Evolutionary conservation across 2,797 vertebrate genomes (phyloP), one percentile per base, ranked within the genome.

Genomic region (Schizopygopsis pylzovi): DNA sequence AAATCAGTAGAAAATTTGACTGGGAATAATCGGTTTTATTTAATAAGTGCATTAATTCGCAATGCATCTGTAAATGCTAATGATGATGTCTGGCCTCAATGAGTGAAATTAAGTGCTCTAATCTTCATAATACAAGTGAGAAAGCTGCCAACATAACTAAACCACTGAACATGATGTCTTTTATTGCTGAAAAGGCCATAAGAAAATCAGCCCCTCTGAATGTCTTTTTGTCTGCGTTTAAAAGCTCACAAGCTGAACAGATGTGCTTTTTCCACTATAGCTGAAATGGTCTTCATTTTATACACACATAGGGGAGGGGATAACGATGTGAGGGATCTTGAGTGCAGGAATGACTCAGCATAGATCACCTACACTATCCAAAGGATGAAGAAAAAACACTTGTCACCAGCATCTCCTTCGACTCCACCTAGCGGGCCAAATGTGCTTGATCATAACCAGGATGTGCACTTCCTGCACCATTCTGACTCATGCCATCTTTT

Each of bases 321-420:
- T 70, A 37, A 45, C 0, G 4, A 11, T 75, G 6, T 6, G 2
- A 45, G 20, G 28, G 67, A 20, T 85, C 5, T 59, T 4, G 8
- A 75, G 45, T 6, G 12, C n/a, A 59, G 56, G 22, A 13, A 83
- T 87, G 89, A 87, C 81, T 88, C 83, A 87, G 83, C 85, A 88
- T 33, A 54, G 25, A 75, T 25, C 63, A 81, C 87, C 45, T n/a
- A 61, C 43, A 70, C 45, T 43, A 25, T 47, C 56, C 52, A 56
- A 61, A 15, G 28, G 1, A 65, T 0, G 0, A 43, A 4, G 41
- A 6, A 1, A 6, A 45, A 15, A 43, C 25, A 39, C 63, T 25
- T 28, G 12, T 49, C 68, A 12, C 61, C 56, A 20, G 20, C 20
- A 43, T 41, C 68, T 76, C 20, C n/a, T 47, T 72, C 5, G 22